Conservation (phyloP, 1,140 invertebrate species). For the Monomorium pharaonis region DNA sequence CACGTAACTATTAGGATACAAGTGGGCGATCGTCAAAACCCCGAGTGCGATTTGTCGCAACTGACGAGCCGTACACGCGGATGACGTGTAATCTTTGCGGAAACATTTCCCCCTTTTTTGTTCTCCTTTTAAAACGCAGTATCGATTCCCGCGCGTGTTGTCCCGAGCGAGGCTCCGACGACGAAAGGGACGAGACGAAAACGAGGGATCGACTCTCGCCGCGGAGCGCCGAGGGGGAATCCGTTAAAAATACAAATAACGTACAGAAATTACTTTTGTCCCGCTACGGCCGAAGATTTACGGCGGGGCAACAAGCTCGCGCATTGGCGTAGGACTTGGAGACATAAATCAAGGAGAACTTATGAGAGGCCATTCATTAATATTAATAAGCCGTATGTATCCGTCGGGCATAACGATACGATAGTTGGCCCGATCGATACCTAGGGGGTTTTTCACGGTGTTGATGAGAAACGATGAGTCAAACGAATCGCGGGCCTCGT, state of each 20-base stretch:
- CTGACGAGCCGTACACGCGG: background rate
- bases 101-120: no score
- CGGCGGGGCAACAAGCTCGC: constrained; percentile 82
- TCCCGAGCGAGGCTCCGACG: no score
- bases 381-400: constrained; percentile 84
- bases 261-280: constrained; percentile 84
- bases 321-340: constrained; percentile 80
- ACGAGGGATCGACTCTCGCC: constrained; percentile 50
- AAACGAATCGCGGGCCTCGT: constrained; percentile 59
- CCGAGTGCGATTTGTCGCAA: no score
- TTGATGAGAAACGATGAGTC: constrained; percentile 69
- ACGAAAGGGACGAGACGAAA: constrained; percentile 52
- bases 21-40: background rate
- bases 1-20: no score
- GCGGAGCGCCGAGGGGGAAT: constrained; percentile 47
- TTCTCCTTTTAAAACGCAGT: background rate
- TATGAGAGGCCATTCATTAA: constrained; percentile 83
- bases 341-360: constrained; percentile 82
- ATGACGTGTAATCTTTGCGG: no score
- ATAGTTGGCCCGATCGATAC: constrained; percentile 79
- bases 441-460: constrained; percentile 63
- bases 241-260: constrained; percentile 84
- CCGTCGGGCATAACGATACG: constrained; percentile 83
- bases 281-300: constrained; percentile 82
- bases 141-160: constrained; percentile 54